Conservation (phyloP, 1,140 invertebrate species). For the Euschistus heros region DNA sequence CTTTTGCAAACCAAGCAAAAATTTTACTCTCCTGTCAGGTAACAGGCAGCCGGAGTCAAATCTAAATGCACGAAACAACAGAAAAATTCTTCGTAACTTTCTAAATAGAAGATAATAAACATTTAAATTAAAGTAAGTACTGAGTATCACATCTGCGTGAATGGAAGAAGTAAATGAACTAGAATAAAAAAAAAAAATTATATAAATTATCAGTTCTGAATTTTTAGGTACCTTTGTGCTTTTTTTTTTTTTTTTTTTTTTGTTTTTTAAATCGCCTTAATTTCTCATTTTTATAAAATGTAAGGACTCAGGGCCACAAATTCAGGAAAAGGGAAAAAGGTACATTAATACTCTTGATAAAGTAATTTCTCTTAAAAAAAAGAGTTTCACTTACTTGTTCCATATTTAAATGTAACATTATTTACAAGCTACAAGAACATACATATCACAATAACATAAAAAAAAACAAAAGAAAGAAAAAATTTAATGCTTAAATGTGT, state of each 20-base stretch:
- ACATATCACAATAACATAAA: constrained; percentile 12
- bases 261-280: too few relatives aligned
- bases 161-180: constrained; percentile 13
- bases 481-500: background rate
- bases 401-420: constrained; percentile 2
- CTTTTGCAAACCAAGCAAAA: background rate
- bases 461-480: background rate
- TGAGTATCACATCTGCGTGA: constrained; percentile 1
- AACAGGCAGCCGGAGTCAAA: background rate
- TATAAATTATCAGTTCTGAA: constrained; percentile 7
- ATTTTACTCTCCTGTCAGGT: background rate
- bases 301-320: background rate
- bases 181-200: background rate
- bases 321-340: background rate
- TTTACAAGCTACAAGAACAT: constrained; percentile 16
- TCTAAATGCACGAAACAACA: background rate
- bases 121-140: constrained; percentile 8
- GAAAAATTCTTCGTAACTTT: background rate
- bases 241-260: background rate
- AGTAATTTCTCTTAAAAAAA: background rate
- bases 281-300: background rate
- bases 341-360: background rate
- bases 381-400: constrained; percentile 10
- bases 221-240: constrained; percentile 12
- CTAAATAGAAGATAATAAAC: background rate